A percentile compares a stretch with the other conserved stretches of the same genome.
These are phyloP conservation scores for Philaethria dido DNA, from an alignment of 2,888 invertebrate species.

Conservation along the genomic window DNA sequence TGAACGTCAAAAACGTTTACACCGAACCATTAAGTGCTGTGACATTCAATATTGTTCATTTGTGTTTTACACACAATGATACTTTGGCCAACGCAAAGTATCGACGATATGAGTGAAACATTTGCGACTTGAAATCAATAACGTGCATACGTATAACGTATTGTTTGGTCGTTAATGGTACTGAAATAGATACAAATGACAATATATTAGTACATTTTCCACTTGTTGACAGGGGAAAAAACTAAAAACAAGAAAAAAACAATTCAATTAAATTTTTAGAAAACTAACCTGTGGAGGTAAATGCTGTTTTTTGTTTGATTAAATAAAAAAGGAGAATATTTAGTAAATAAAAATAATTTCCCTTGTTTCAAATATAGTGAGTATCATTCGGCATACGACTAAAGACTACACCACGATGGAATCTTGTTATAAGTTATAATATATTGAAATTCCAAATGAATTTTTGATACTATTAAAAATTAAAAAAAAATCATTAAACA, in stretches of 20 bases:
- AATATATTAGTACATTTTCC: neutral
- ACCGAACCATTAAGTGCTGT: neutral
- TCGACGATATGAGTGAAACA: slow-evolving; percentile 11
- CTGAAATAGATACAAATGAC: neutral
- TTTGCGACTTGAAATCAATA: slow-evolving; percentile 12
- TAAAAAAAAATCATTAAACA: neutral
- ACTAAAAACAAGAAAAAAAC: too few relatives aligned
- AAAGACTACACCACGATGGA: too few relatives aligned
- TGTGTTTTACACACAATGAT: slow-evolving; percentile 2
- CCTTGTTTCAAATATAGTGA: too few relatives aligned
- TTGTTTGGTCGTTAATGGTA: neutral
- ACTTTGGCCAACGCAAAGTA: neutral
- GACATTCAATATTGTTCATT: slow-evolving; percentile 6
- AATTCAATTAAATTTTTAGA: too few relatives aligned
- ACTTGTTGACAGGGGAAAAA: neutral
- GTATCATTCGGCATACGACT: too few relatives aligned
- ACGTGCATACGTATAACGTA: neutral
- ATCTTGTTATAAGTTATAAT: too few relatives aligned
- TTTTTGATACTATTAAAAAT: neutral
- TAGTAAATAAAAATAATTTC: too few relatives aligned
- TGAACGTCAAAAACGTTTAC: slow-evolving; percentile 1
- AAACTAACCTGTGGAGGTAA: too few relatives aligned
- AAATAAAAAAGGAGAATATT: too few relatives aligned
- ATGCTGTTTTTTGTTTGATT: too few relatives aligned
- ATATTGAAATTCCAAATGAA: too few relatives aligned